phyloP scores from a whole-genome alignment of 2,113 vertebrate genomes.

The cattle (Bos taurus) region ARS-UCD2.0 NC_037334.1:50871501-50872000 shows the following conservation, averaged over 20 bases:
- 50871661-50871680: conserved; percentile 3
- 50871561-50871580: background rate
- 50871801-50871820: conserved; percentile 32
- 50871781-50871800: conserved; percentile 8
- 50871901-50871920: conserved; percentile 47
- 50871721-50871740: conserved; percentile 14
- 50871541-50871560: background rate
- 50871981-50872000: conserved; percentile 75
- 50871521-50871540: background rate
- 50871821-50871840: conserved; percentile 42
- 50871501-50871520: background rate
- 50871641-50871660: background rate
- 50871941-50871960: conserved; percentile 61
- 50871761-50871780: conserved; percentile 53
- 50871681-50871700: conserved; percentile 39
- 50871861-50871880: background rate
- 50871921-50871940: conserved; percentile 62
- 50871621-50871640: background rate
- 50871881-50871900: background rate
- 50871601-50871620: background rate
- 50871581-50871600: background rate
- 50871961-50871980: conserved; percentile 66
- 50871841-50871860: background rate
- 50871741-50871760: background rate
- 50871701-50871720: conserved; percentile 26